Evolutionary conservation across 2,797 vertebrate genomes (phyloP).

Genomic region (Gobionotothen gibberifrons): DNA sequence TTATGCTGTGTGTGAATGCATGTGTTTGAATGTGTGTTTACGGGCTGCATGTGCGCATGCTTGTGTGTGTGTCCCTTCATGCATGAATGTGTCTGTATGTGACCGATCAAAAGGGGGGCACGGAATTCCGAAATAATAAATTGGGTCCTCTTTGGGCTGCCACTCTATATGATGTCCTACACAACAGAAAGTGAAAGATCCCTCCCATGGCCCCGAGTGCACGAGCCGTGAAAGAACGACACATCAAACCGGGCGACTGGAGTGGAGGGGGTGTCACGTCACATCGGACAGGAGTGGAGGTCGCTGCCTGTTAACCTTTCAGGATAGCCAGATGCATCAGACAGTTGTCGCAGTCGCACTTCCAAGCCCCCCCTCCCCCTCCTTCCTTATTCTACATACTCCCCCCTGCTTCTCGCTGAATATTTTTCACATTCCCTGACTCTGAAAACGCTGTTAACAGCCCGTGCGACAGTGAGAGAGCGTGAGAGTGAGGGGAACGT

Average conservation of each 20-base stretch:
- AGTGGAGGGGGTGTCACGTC: slow-evolving; percentile 61
- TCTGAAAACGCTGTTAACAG: slow-evolving; percentile 72
- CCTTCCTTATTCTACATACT: slow-evolving; percentile 10
- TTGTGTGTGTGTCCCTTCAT: slow-evolving; percentile 9
- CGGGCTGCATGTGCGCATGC: neutral
- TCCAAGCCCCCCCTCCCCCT: neutral
- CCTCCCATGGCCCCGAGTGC: slow-evolving; percentile 30
- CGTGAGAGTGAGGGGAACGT: slow-evolving; percentile 43
- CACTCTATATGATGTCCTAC: slow-evolving; percentile 55
- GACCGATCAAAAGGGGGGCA: slow-evolving; percentile 53
- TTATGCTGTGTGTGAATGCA: slow-evolving; percentile 15
- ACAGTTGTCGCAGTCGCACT: slow-evolving; percentile 28
- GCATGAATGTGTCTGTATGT: slow-evolving; percentile 14
- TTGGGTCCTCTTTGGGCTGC: slow-evolving; percentile 55
- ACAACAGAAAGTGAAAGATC: slow-evolving; percentile 44
- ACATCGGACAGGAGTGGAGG: slow-evolving; percentile 46
- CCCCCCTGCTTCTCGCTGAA: slow-evolving; percentile 49
- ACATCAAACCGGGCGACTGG: slow-evolving; percentile 47
- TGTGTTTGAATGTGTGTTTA: slow-evolving; percentile 27
- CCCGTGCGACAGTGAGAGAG: slow-evolving; percentile 38
- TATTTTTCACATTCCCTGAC: slow-evolving; percentile 73
- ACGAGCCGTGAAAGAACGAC: slow-evolving; percentile 49
- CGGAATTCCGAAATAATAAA: slow-evolving; percentile 57
- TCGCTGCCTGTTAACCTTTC: slow-evolving; percentile 75
- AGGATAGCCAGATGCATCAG: slow-evolving; percentile 59